Percentiles rank a stretch among this genome's conserved stretches.
phyloP scores from a whole-genome alignment of 2,797 vertebrate species.

The Eulemur rubriventer region DNA sequence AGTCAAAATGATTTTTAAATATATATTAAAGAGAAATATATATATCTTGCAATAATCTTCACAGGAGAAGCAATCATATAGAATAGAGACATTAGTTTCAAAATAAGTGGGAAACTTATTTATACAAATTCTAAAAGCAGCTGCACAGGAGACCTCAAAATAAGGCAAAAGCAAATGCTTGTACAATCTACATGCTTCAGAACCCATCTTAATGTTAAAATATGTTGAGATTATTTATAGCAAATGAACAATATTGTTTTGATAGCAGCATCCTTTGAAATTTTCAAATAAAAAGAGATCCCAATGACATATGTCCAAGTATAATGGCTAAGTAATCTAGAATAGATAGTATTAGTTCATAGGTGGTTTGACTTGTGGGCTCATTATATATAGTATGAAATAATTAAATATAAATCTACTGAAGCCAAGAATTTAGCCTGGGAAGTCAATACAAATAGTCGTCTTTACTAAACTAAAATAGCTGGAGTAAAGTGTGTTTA shows the following conservation, averaged over 20 bases:
- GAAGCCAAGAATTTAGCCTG: background rate
- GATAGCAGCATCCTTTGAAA: background rate
- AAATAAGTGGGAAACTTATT: slow-evolving; percentile 19
- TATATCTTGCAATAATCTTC: background rate
- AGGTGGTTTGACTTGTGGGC: background rate
- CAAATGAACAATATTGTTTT: background rate
- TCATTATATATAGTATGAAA: background rate
- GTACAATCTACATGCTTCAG: background rate
- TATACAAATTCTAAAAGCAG: background rate
- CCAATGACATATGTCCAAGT: background rate
- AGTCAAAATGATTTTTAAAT: background rate
- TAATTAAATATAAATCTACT: background rate
- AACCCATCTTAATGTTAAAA: background rate
- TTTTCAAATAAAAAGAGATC: background rate
- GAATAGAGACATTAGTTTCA: background rate
- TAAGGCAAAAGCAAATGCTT: background rate
- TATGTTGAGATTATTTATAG: background rate
- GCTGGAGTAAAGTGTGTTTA: background rate
- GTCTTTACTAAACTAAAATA: background rate
- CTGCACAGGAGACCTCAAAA: background rate
- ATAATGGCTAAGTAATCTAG: background rate
- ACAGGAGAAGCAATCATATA: background rate
- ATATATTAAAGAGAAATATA: background rate
- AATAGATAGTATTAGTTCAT: background rate
- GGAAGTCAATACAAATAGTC: background rate